Evolutionary conservation across 2,888 invertebrate species (phyloP), one percentile per base, ranked within the genome.

Genomic region (Nomada lathburiana): DNA sequence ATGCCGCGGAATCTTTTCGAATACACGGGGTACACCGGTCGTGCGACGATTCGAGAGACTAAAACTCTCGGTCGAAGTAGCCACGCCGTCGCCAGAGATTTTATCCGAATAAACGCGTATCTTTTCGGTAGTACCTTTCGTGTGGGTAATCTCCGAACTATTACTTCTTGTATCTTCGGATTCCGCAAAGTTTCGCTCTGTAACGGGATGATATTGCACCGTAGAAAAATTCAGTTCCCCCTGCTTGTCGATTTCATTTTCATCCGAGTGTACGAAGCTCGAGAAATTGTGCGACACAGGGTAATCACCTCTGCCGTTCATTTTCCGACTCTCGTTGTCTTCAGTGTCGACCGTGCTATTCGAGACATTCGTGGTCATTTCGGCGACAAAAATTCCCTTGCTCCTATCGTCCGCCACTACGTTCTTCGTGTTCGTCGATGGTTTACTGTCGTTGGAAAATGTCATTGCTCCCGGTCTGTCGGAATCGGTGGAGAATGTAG

Each of bases 11-110:
- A 26, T 26, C 57, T 42, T 18, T n/a, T 3, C 13, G 50, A 53
- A 60, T 57, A 59, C 42, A 10, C 11, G 53, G n/a, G 11, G 53
- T 0, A 71, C n/a, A 16, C n/a, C n/a, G 26, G 26, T 18, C 26
- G 23, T 16, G 20, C 16, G 42, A 23, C 2, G 36, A 63, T 57
- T 64, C 68, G 57, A 1, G 0, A 0, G 63, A 57, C 26, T 18
- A 26, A 63, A 69, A 57, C 26, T 64, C 47, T 36, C 53, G 36
- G 11, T 18, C 53, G 74, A 53, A n/a, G 44, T 20, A 4, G 55
- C 2, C 47, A 7, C 23, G 11, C 52, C 42, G 62, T 60, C 52
- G n/a, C 18, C 63, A 1, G 29, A 29, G 50, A 77, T 73, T 53
- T 23, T 42, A 18, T 62, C 18, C 10, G 69, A 42, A 53, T 55